These are phyloP conservation scores for Elmis aenea DNA, from an alignment of 2,888 invertebrate genomes.

Conservation along the genomic window DNA sequence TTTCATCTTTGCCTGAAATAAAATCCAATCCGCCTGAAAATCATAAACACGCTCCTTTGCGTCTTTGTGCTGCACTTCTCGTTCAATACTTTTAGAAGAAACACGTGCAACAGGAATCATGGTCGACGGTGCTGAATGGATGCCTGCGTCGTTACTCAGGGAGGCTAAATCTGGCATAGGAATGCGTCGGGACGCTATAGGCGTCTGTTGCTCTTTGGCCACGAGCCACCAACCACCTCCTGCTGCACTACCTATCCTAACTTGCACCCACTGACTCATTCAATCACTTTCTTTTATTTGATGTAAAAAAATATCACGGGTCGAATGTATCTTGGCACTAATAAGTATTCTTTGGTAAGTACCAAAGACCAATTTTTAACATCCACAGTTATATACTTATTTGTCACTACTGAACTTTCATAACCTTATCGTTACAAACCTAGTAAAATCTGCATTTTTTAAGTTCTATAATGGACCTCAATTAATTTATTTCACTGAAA, in stretches of 20 bases:
- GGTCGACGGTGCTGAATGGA: constrained; percentile 33
- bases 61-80: constrained; percentile 17
- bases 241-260: constrained; percentile 41
- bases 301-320: not conserved
- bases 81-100: constrained; percentile 17
- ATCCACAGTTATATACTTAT: too few relatives aligned
- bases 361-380: too few relatives aligned
- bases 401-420: too few relatives aligned
- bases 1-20: constrained; percentile 10
- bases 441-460: too few relatives aligned
- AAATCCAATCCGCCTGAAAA: constrained; percentile 9
- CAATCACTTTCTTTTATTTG: not conserved
- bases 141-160: constrained; percentile 42
- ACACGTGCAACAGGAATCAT: constrained; percentile 28
- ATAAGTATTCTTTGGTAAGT: too few relatives aligned
- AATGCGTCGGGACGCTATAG: constrained; percentile 45
- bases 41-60: constrained; percentile 4
- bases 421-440: too few relatives aligned
- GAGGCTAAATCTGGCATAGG: constrained; percentile 40
- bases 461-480: too few relatives aligned
- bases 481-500: too few relatives aligned
- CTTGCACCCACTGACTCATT: constrained; percentile 40
- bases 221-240: constrained; percentile 43
- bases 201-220: constrained; percentile 41
- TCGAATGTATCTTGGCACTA: not conserved